phyloP scores from a whole-genome alignment of 2,797 vertebrate genomes.

The Sebastes minor region DNA sequence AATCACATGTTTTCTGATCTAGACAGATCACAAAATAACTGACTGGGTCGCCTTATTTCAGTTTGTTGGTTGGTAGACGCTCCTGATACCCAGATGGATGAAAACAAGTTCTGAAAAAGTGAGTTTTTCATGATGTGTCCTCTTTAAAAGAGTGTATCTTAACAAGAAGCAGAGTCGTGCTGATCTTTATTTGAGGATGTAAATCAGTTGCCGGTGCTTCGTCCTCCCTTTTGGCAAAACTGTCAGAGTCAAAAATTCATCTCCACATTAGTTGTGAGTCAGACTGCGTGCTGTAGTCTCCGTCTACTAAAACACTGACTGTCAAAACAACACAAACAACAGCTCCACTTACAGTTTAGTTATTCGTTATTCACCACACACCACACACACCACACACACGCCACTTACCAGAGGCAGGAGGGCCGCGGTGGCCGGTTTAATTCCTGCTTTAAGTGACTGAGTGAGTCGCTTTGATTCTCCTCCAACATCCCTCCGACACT shows the following conservation, averaged over 20 bases:
- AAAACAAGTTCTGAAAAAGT: too few species aligned
- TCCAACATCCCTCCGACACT: slow-evolving; percentile 23
- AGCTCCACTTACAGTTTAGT: neutral
- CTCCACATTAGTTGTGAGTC: neutral
- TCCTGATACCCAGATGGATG: too few species aligned
- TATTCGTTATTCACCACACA: slow-evolving; percentile 11
- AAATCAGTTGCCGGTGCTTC: neutral
- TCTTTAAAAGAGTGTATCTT: neutral
- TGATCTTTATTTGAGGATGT: neutral
- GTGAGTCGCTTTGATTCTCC: slow-evolving; percentile 22
- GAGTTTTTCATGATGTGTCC: too few species aligned
- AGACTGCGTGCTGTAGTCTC: neutral
- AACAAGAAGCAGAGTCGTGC: neutral
- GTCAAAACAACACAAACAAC: neutral
- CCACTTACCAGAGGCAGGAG: slow-evolving; percentile 28
- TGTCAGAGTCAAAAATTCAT: neutral
- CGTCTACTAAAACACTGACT: neutral
- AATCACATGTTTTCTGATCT: too few species aligned
- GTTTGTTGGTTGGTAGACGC: too few species aligned
- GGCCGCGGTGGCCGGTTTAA: slow-evolving; percentile 16
- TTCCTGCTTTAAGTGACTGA: slow-evolving; percentile 21
- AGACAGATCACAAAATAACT: too few species aligned
- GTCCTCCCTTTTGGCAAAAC: neutral
- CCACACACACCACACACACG: neutral
- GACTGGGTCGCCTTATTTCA: too few species aligned